A percentile compares a stretch with the other conserved stretches of the same genome.
These are phyloP conservation scores for Rhodophaea formosa DNA, from an alignment of 2,888 invertebrate species.

Conservation along the genomic window DNA sequence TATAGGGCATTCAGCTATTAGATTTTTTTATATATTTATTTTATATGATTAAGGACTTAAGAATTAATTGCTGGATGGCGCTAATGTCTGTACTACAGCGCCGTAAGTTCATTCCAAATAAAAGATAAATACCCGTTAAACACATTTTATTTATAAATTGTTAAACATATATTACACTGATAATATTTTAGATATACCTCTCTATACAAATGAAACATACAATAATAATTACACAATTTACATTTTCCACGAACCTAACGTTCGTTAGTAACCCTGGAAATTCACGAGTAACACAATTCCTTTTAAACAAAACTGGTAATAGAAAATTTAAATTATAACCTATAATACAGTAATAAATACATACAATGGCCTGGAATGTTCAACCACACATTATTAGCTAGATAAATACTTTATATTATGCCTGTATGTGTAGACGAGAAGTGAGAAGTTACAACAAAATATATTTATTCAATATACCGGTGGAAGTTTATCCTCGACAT, in stretches of 20 bases:
- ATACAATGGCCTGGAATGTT: conserved; percentile 41
- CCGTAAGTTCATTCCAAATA: conserved; percentile 1
- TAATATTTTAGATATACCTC: conserved; percentile 63
- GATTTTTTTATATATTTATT: too few species aligned
- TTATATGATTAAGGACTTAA: too few species aligned
- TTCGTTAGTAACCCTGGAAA: conserved; percentile 32
- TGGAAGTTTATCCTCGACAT: too few species aligned
- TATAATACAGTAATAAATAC: conserved; percentile 25
- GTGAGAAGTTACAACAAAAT: too few species aligned
- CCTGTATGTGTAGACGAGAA: conserved; percentile 24
- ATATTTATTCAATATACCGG: too few species aligned
- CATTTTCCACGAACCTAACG: conserved; percentile 33
- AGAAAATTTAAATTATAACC: neutral
- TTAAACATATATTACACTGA: conserved; percentile 66
- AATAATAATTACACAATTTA: conserved; percentile 57
- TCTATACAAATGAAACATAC: conserved; percentile 66
- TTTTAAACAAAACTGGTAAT: conserved; percentile 3
- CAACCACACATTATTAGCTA: conserved; percentile 8
- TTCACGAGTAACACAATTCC: conserved; percentile 10
- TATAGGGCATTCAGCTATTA: too few species aligned
- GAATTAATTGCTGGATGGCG: too few species aligned
- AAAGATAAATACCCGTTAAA: conserved; percentile 38
- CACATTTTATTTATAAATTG: conserved; percentile 65
- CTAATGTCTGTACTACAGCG: too few species aligned
- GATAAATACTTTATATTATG: neutral